Conservation (phyloP, 2,113 vertebrate species). For the Caloenas nicobarica region DNA sequence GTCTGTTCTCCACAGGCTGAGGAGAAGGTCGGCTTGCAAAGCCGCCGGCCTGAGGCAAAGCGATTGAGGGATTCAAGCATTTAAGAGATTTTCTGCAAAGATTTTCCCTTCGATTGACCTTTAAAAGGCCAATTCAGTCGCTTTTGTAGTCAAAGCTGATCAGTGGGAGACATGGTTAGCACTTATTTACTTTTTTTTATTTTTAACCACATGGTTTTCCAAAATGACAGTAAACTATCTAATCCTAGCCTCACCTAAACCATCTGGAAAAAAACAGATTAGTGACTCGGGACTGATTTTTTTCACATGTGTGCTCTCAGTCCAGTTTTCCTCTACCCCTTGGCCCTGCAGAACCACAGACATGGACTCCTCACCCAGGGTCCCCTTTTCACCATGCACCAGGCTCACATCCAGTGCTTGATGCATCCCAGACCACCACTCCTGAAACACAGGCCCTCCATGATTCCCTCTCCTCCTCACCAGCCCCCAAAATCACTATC, state of each 20-base stretch:
- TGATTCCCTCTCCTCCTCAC: neutral
- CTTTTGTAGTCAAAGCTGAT: conserved; percentile 6
- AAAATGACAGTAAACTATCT: neutral
- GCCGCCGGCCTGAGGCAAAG: neutral
- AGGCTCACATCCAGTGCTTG: neutral
- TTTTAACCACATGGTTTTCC: neutral
- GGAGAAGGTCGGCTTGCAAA: neutral
- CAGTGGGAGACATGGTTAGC: neutral
- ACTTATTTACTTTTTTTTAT: neutral
- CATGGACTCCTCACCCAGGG: neutral
- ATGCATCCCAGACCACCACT: neutral
- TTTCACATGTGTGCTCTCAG: accelerated
- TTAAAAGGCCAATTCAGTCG: neutral
- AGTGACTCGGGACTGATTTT: neutral
- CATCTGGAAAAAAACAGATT: neutral
- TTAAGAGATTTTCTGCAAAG: conserved; percentile 45
- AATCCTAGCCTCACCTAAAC: neutral
- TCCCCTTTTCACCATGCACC: neutral
- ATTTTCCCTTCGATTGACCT: conserved; percentile 21
- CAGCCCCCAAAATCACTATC: neutral
- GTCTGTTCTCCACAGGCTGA: neutral
- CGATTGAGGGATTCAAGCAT: neutral
- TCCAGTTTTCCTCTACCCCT: neutral
- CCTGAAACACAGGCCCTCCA: neutral
- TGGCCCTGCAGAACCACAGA: neutral